A percentile compares a stretch with the other conserved stretches of the same genome.
phyloP scores from a whole-genome alignment of 1,140 invertebrate genomes.

The Chrysopa pallens region DNA sequence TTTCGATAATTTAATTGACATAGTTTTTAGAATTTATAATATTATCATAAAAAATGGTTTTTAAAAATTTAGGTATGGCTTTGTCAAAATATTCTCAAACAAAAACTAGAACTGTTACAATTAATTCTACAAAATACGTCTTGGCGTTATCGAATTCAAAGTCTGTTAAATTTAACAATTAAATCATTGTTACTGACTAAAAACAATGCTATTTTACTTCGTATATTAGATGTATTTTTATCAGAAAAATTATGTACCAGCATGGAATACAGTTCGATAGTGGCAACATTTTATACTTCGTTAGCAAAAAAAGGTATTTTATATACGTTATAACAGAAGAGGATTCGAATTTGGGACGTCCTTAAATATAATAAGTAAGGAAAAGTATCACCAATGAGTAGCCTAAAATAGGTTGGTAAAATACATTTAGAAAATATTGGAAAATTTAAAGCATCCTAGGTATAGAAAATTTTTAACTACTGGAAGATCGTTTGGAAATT shows the following conservation, averaged over 20 bases:
- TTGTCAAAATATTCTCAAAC: conserved; percentile 35
- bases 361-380: too few relatives aligned
- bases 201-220: neutral
- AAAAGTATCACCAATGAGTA: too few relatives aligned
- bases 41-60: neutral
- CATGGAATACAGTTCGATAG: neutral
- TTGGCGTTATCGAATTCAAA: conserved; percentile 8
- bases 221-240: conserved; percentile 13
- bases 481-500: too few relatives aligned
- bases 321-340: too few relatives aligned
- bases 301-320: conserved; percentile 21
- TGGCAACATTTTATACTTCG: conserved; percentile 12
- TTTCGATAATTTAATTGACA: too few relatives aligned
- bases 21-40: conserved; percentile 6
- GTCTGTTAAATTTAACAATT: conserved; percentile 35
- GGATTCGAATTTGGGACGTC: too few relatives aligned
- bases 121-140: conserved; percentile 5
- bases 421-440: too few relatives aligned
- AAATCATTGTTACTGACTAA: conserved; percentile 5
- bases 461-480: too few relatives aligned
- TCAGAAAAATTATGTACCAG: neutral
- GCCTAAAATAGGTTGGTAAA: too few relatives aligned
- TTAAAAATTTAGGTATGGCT: conserved; percentile 29
- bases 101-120: conserved; percentile 34
- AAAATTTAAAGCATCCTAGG: too few relatives aligned